Base-by-base conservation (phyloP, 2,888 invertebrate species). In the Aphidoletes aphidimyza region DNA sequence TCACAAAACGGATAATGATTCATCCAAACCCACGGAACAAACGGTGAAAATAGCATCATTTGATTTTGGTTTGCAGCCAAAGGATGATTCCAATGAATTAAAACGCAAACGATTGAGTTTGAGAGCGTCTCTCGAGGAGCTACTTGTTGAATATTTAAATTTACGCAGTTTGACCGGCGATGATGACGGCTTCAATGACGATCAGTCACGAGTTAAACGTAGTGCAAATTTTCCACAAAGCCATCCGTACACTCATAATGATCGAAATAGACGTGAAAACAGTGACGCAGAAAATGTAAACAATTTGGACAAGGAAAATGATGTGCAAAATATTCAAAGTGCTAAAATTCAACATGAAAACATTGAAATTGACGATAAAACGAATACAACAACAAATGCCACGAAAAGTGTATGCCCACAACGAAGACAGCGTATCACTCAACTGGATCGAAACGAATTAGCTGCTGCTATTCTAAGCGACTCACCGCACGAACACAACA, bases 401-500 rank as follows among this genome's bases (percentile, higher is more conserved):
- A 11, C 69, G 30, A 78, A 47, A 59, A 45, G 39, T 30, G 83
- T 85, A 26, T 87, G 87, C 85, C 42, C 81, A 11, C 85, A 86
- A 26, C 86, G 86, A 59, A 86, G 69, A 84, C 86, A 87, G 85
- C 86, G 86, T 39, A 86, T 87, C 19, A 86, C 87, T 37, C 86
- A 87, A 22, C 85, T 88, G 54, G 86, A 87, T 84, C 85, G 86
- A 8, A 86, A 86, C 49, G 87, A 87, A 85, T 85, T 88, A 17
- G 86, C 87, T 34, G 85, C 86, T 54, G 86, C 87, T 3, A 86
- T 86, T 34, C 84, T 83, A 47, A 87, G 87, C 86, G 86, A 86
- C 59, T 85, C 87, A 19, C 86, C 86, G 59, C 85, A 86, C 19
- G 87, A 87, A 84, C 87, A 87, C 84, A 92, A 92, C 87, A 88